Base-by-base conservation (phyloP, 2,113 vertebrate species). In the Perca flavescens region DNA sequence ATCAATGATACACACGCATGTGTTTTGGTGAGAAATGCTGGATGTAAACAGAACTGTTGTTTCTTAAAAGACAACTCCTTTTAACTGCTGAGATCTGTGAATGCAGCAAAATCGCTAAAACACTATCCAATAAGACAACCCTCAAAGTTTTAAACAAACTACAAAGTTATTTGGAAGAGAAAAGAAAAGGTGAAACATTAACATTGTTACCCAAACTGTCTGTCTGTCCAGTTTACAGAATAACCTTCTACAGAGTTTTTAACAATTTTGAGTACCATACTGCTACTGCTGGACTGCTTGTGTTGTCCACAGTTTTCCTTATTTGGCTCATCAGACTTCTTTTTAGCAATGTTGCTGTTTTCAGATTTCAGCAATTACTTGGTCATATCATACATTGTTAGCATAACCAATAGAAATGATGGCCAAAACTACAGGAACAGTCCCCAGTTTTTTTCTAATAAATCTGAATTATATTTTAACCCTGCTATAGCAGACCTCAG, bases 401-500 rank as follows among this genome's bases (percentile, higher is more conserved):
- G 61, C 21, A 56, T 43, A 21, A 54, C n/a, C 14, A 65, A 31
- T n/a, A 25, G 6, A 69, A 56, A 17, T 7, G 15, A 40, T 14
- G 36, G 36, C 49, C 6, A 14, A 21, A 56, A 58, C 25, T 15
- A 31, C 10, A 65, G 16, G 65, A 43, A 73, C 25, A 2, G 17
- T 15, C 34, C n/a, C 34, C 31, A 25, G 5, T 31, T 54, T 56
- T 31, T 69, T 56, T 56, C 12, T n/a, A 34, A 62, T 70, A 22
- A 86, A 49, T 25, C 12, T 2, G 17, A 67, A 19, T 63, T 5
- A 68, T 78, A n/a, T 19, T 47, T 40, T 70, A 68, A 46, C 66
- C 71, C 52, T 69, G 67, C 57, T 47, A 0, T 40, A 60, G 62
- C 49, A 71, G 87, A 79, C 40, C 54, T 85, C 67, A 74, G 77